A percentile compares a stretch with the other conserved stretches of the same genome.
Conservation (phyloP, 2,797 vertebrate genomes). For the Sphenopsis melanotis region DNA sequence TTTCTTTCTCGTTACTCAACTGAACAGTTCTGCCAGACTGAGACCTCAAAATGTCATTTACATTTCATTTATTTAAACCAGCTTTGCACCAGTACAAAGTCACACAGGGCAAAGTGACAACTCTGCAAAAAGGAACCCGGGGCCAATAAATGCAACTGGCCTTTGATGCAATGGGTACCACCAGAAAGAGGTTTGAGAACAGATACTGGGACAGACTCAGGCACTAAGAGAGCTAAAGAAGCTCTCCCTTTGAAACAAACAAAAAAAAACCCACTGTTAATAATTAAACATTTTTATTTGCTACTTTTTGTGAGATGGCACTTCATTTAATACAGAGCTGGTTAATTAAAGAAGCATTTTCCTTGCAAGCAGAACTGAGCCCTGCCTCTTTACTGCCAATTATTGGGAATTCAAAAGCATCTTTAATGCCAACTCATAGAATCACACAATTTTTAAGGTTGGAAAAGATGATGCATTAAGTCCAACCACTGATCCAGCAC, state of each 20-base stretch:
- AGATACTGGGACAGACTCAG: background rate
- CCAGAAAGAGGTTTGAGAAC: background rate
- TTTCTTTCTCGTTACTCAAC: background rate
- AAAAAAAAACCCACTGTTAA: background rate
- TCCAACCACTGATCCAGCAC: background rate
- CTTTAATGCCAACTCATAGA: background rate
- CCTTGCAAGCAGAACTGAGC: background rate
- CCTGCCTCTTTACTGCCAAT: background rate
- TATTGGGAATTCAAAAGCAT: background rate
- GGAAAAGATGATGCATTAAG: background rate
- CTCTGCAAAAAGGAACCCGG: rapidly evolving
- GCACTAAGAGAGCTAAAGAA: background rate
- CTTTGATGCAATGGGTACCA: background rate
- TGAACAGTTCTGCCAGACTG: background rate
- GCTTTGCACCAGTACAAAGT: background rate
- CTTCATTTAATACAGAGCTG: background rate
- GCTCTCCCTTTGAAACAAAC: background rate
- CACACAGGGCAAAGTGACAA: background rate
- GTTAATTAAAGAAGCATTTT: background rate
- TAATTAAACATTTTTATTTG: background rate
- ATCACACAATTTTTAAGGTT: rapidly evolving
- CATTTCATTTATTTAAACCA: background rate
- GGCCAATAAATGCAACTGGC: background rate
- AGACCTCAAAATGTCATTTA: background rate
- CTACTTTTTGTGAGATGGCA: background rate